Evolutionary conservation across 2,888 invertebrate species (phyloP), one percentile per base, ranked within the genome.

Genomic region (Spicauda simplicius): DNA sequence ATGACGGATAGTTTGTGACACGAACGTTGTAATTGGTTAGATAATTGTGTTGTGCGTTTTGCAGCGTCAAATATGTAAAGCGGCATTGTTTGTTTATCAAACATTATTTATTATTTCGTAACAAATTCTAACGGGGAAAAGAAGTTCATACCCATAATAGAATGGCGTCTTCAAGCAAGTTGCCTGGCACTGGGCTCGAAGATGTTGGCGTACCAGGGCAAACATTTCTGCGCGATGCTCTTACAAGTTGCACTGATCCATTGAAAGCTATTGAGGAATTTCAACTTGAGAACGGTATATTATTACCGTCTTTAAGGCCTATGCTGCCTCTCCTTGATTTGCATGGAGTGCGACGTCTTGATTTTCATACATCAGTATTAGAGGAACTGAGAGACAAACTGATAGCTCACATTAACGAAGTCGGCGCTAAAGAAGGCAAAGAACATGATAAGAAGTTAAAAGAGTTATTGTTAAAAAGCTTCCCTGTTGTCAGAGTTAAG

Each of bases 191-290:
- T 37, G 97, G 97, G 0, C 86, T 97, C 66, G 97, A 98, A 86
- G 97, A 97, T 72, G 95, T 97, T 2, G 97, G 97, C 14, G 97
- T 98, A 70, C 97, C 97, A 0, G 98, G 98, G 0, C 97, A 97
- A 80, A 95, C 95, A n/a, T 97, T 95, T 83, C 94, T 98, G n/a
- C 93, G 96, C 60, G 98, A 99, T 87, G 97, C 98, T 12, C 94
- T 99, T 16, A 98, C 98, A 14, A 98, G 98, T 80, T 99, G 99
- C 83, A 98, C 98, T 0, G 99, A 99, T 91, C 99, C 99, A 12
- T 86, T 99, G 50, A 98, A 98, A 91, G 99, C 99, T n/a, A 99
- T 99, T 72, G 98, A 99, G 94, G 98, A 99, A 87, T 99, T 99
- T 94, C 98, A 99, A 95, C 93, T 97, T 56, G 97, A 98, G 87